Evolutionary conservation across 2,888 invertebrate species (phyloP), one percentile per base, ranked within the genome.

Genomic region (Chrysolina haemoptera): DNA sequence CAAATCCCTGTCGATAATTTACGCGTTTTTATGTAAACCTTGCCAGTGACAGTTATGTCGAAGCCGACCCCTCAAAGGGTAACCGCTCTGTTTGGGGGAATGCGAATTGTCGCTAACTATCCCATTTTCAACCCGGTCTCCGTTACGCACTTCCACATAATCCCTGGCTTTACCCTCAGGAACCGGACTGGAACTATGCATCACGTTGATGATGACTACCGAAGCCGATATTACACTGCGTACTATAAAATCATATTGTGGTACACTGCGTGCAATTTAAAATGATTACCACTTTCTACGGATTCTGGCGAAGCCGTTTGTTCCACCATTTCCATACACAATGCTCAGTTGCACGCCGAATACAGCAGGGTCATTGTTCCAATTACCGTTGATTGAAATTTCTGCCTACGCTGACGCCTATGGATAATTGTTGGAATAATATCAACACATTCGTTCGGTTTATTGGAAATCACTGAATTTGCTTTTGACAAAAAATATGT

Each of bases 101-200:
- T 87, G 87, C 86, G 87, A 87, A 87, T 87, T 86, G 87, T 86
- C 87, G 86, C 87, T 87, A 87, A 87, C 87, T 87, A 87, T 86
- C 83, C 86, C 84, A 86, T 86, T 87, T 84, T 81, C 82, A 83
- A 79, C 83, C 85, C 82, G 80, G 80, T 81, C 83, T 82, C 83
- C 78, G 82, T 82, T 84, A 83, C 81, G 83, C 82, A 79, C 82
- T 82, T 81, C 82, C 82, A 84, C 82, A 84, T 86, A 87, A 87
- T 87, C 87, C 86, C 81, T 78, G 77, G 84, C 83, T 84, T 85
- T 86, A 85, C 84, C 79, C 80, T 74, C 85, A 84, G 82, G 79
- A 80, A 77, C 78, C 77, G 76, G 78, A 73, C 78, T 73, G 71
- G 69, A 73, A 73, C 77, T 73, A 76, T 73, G 76, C 77, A 79